Percentiles rank a stretch among this genome's conserved stretches.
These are phyloP conservation scores for Plecotus auritus DNA, from an alignment of 2,113 vertebrate genomes.

Conservation along the genomic window DNA sequence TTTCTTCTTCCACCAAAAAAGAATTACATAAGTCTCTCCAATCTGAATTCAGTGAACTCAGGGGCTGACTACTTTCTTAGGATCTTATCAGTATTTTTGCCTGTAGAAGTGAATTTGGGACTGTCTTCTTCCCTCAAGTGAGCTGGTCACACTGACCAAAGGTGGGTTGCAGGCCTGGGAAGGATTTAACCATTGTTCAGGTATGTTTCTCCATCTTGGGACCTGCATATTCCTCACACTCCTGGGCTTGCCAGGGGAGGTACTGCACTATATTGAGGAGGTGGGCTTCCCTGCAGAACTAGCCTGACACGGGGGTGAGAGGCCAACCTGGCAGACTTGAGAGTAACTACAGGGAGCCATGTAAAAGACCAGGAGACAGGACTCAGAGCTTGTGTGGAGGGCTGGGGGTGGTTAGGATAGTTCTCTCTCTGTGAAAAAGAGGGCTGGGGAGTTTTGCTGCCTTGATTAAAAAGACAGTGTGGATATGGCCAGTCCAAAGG, in stretches of 20 bases:
- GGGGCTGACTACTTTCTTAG: neutral
- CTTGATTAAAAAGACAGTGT: neutral
- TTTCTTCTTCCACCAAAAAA: slow-evolving; percentile 21
- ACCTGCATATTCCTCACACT: neutral
- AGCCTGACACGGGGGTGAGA: neutral
- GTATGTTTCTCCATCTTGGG: neutral
- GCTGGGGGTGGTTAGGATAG: neutral
- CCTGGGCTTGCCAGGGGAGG: neutral
- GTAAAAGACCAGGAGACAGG: neutral
- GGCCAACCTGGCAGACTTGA: neutral
- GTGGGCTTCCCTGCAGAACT: neutral
- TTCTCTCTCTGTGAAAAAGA: neutral
- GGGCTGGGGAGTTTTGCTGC: neutral
- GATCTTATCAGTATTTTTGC: neutral
- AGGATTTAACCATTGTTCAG: neutral
- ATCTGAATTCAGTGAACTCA: neutral
- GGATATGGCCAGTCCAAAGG: neutral
- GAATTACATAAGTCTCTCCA: neutral
- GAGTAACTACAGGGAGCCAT: neutral
- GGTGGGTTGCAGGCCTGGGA: neutral
- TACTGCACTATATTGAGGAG: neutral
- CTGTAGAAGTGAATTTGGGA: neutral
- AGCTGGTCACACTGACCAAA: neutral
- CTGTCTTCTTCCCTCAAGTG: neutral
- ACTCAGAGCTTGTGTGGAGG: neutral